Conservation (phyloP, 2,888 invertebrate species). For the Aphodius sticticus region DNA sequence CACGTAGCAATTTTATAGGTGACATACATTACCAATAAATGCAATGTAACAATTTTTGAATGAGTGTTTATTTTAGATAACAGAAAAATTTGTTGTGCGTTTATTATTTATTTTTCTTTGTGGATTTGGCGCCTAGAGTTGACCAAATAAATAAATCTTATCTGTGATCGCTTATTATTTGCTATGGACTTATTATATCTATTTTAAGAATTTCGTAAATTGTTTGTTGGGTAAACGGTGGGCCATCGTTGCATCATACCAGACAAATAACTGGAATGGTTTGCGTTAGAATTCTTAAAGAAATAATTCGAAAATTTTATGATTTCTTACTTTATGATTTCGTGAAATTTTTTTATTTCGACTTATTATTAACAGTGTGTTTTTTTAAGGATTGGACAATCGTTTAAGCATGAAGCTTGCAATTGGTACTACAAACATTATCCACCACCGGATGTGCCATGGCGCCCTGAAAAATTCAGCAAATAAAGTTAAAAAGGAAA, state of each 20-base stretch:
- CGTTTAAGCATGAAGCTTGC: slow-evolving; percentile 65
- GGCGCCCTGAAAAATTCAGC: slow-evolving; percentile 42
- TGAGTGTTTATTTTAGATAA: neutral
- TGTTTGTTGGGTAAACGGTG: no score
- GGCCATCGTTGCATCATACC: no score
- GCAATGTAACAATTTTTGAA: neutral
- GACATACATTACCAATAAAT: neutral
- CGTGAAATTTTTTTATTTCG: neutral
- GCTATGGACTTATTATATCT: no score
- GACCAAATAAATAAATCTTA: no score
- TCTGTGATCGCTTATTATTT: no score
- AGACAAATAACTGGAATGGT: no score
- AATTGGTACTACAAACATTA: slow-evolving; percentile 66
- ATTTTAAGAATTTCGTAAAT: no score
- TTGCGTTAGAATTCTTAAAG: no score
- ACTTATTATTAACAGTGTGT: slow-evolving; percentile 8
- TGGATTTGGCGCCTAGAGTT: neutral
- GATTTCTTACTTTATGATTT: neutral
- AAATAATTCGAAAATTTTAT: no score
- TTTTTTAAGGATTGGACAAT: slow-evolving; percentile 63
- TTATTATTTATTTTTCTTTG: neutral
- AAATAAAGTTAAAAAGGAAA: neutral
- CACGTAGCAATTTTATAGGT: no score
- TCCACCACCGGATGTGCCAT: slow-evolving; percentile 60
- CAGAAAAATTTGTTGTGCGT: neutral